Evolutionary conservation across 2,797 vertebrate genomes (phyloP).

Genomic region (Phrynocephalus forsythii): DNA sequence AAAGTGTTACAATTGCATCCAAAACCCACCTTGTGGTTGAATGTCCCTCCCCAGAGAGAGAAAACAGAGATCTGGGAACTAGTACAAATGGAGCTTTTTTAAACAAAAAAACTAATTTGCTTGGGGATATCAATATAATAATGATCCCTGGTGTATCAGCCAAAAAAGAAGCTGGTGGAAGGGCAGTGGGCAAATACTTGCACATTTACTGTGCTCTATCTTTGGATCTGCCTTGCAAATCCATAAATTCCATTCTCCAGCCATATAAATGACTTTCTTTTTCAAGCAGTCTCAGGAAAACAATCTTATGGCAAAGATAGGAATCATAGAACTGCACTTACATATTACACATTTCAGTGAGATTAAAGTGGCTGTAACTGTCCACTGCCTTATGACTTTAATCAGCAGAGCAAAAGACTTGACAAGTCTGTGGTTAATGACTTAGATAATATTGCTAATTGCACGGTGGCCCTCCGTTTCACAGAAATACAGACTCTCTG

Average conservation of each 20-base stretch:
- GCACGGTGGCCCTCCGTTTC: background rate
- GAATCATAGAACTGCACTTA: background rate
- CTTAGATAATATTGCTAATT: background rate
- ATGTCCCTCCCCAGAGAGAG: background rate
- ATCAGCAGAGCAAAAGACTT: background rate
- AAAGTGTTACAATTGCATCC: background rate
- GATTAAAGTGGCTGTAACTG: background rate
- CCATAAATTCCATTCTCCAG: background rate
- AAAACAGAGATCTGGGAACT: conserved; percentile 5
- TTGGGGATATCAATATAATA: background rate
- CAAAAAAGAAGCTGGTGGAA: background rate
- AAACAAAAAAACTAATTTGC: background rate
- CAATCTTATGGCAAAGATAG: background rate
- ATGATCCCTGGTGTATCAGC: background rate
- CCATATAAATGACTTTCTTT: conserved; percentile 8
- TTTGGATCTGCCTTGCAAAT: background rate
- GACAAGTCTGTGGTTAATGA: background rate
- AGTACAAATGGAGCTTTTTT: background rate
- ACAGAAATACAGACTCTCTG: too few species aligned
- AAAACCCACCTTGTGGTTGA: conserved; percentile 18
- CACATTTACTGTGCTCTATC: conserved; percentile 10
- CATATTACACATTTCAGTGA: background rate
- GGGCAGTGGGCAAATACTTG: background rate
- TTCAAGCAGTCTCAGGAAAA: background rate
- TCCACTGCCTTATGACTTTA: background rate